phyloP scores from a whole-genome alignment of 2,888 invertebrate species.

The Coenonympha glycerion region DNA sequence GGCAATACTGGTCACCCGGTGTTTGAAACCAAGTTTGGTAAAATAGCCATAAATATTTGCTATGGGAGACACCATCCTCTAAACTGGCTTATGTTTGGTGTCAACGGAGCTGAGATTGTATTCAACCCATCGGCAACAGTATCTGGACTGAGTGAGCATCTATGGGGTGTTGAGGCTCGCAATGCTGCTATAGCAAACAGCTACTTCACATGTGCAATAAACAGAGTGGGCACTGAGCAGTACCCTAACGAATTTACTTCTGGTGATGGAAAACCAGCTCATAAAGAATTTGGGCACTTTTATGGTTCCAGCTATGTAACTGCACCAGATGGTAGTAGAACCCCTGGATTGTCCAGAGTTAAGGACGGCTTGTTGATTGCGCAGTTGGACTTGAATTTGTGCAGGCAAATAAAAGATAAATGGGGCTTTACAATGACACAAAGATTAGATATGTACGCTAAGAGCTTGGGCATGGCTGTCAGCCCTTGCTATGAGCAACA shows the following conservation, averaged over 20 bases:
- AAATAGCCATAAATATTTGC: slow-evolving; percentile 96
- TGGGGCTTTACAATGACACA: slow-evolving; percentile 99
- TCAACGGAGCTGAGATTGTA: slow-evolving; percentile 99
- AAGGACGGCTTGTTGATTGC: slow-evolving; percentile 91
- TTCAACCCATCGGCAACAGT: slow-evolving; percentile 99
- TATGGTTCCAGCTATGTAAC: slow-evolving; percentile 97
- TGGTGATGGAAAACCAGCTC: slow-evolving; percentile 82
- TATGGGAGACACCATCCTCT: slow-evolving; percentile 98
- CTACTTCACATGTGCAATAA: slow-evolving; percentile 94
- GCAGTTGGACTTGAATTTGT: slow-evolving; percentile 94
- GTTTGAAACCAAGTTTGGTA: slow-evolving; percentile 89
- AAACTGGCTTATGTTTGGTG: slow-evolving; percentile 98
- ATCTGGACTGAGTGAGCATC: slow-evolving; percentile 86
- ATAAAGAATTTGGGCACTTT: slow-evolving; percentile 95
- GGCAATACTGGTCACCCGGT: slow-evolving; percentile 98
- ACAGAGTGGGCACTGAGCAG: slow-evolving; percentile 93
- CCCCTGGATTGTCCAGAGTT: slow-evolving; percentile 87
- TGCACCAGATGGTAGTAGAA: slow-evolving; percentile 94
- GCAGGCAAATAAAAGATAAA: slow-evolving; percentile 94
- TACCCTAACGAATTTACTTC: slow-evolving; percentile 79
- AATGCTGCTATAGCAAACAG: slow-evolving; percentile 98
- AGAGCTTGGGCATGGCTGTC: slow-evolving; percentile 74
- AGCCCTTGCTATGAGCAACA: slow-evolving; percentile 54
- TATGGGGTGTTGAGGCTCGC: slow-evolving; percentile 97
- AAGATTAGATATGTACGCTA: slow-evolving; percentile 92